Percentiles rank a stretch among this genome's conserved stretches.
Conservation (phyloP, 2,113 vertebrate species). For the Heterotilapia buettikoferi region DNA sequence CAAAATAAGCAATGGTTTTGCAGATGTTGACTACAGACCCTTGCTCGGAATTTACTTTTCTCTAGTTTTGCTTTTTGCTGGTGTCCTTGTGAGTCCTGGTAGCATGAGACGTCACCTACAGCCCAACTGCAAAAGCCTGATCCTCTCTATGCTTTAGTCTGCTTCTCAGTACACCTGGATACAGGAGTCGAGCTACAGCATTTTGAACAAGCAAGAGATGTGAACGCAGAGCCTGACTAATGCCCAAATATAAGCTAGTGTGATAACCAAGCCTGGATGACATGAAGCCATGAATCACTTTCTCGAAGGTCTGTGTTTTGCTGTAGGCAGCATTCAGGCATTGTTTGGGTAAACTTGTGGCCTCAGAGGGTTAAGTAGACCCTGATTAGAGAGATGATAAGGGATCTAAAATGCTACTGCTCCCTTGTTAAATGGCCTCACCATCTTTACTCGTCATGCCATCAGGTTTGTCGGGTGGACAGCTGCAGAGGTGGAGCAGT, state of each 20-base stretch:
- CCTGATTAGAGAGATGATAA: background rate
- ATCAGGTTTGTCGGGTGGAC: slow-evolving; percentile 47
- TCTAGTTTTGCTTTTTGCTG: background rate
- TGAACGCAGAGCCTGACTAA: background rate
- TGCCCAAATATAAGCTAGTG: background rate
- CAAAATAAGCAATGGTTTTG: background rate
- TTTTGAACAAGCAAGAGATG: background rate
- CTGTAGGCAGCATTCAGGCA: background rate
- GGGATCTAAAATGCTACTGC: background rate
- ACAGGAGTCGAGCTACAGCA: background rate
- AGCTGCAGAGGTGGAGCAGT: background rate
- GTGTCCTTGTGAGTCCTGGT: background rate
- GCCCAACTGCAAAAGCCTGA: background rate
- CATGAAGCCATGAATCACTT: background rate
- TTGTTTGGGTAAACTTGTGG: background rate
- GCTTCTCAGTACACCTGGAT: background rate
- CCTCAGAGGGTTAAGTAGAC: background rate
- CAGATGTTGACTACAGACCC: background rate
- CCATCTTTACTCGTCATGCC: background rate
- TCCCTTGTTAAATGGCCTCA: background rate
- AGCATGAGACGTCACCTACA: background rate
- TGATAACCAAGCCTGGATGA: background rate
- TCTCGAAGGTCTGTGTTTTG: background rate
- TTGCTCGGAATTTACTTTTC: background rate
- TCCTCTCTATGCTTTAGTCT: background rate